A percentile compares a stretch with the other conserved stretches of the same genome.
phyloP scores from a whole-genome alignment of 2,888 invertebrate species.

The Ennomos quercinarius region DNA sequence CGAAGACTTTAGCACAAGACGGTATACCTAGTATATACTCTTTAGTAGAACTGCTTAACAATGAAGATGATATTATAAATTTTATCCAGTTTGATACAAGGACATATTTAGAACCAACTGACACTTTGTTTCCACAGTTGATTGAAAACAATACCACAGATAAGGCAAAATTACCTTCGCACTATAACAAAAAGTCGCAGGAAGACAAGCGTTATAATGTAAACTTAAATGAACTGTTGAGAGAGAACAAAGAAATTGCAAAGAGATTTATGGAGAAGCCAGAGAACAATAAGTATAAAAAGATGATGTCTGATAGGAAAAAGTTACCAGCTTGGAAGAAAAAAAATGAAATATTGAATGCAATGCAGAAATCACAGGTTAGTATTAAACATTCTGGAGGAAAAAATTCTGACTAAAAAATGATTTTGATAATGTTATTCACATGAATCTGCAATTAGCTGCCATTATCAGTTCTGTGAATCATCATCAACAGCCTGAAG shows the following conservation, averaged over 20 bases:
- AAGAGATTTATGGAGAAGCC: conserved; percentile 87
- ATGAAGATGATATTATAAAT: conserved; percentile 87
- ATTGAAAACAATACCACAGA: conserved; percentile 63
- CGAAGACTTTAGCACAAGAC: conserved; percentile 86
- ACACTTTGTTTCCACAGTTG: conserved; percentile 86
- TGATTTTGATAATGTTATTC: too few relatives aligned
- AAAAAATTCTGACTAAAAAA: too few relatives aligned
- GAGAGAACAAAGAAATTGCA: conserved; percentile 87
- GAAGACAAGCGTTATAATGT: conserved; percentile 80
- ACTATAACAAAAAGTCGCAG: conserved; percentile 87
- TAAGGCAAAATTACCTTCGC: conserved; percentile 81
- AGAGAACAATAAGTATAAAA: conserved; percentile 86
- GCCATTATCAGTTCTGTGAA: too few relatives aligned
- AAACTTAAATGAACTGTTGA: conserved; percentile 81
- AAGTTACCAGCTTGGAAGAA: conserved; percentile 91
- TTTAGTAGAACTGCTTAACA: conserved; percentile 89
- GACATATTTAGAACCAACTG: conserved; percentile 81
- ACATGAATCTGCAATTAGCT: too few relatives aligned
- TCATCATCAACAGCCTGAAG: too few relatives aligned
- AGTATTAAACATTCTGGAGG: background rate
- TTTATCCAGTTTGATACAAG: conserved; percentile 85
- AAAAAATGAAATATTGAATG: conserved; percentile 88
- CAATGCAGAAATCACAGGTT: conserved; percentile 87
- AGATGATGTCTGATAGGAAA: conserved; percentile 87
- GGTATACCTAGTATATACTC: conserved; percentile 91